phyloP scores from a whole-genome alignment of 2,888 invertebrate species.

The Stramonita haemastoma region DNA sequence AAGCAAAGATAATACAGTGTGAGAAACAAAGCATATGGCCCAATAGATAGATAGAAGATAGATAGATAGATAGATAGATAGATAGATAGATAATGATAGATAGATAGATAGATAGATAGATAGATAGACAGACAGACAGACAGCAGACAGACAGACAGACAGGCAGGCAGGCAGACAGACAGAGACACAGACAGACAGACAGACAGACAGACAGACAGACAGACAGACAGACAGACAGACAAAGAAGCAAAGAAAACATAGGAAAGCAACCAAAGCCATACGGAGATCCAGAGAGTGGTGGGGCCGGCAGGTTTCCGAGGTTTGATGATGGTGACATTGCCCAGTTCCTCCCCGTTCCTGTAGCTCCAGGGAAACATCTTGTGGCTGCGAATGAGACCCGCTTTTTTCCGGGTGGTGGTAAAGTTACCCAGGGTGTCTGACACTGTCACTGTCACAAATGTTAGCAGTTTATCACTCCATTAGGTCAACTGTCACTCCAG shows the following conservation, averaged over 20 bases:
- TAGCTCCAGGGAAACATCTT: slow-evolving; percentile 43
- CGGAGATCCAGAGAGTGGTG: slow-evolving; percentile 25
- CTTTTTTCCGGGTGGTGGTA: neutral
- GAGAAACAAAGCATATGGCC: neutral
- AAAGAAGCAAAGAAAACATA: neutral
- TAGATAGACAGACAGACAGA: too few species aligned
- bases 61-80: too few species aligned
- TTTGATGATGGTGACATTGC: slow-evolving; percentile 18
- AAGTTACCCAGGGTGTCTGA: slow-evolving; percentile 19
- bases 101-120: too few species aligned
- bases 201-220: neutral
- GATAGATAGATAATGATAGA: too few species aligned
- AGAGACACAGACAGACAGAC: neutral
- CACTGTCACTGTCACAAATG: neutral
- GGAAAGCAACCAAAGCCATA: neutral
- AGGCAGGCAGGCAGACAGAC: neutral
- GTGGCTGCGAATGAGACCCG: slow-evolving; percentile 40
- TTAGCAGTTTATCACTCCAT: neutral
- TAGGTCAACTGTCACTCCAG: too few species aligned
- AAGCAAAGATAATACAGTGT: neutral
- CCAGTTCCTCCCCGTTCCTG: slow-evolving; percentile 18
- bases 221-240: neutral
- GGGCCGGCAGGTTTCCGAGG: neutral
- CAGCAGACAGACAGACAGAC: too few species aligned
- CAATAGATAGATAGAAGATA: too few species aligned